A percentile compares a stretch with the other conserved stretches of the same genome.
Evolutionary conservation across 2,113 vertebrate genomes (phyloP).

Genomic region (Tichodroma muraria): DNA sequence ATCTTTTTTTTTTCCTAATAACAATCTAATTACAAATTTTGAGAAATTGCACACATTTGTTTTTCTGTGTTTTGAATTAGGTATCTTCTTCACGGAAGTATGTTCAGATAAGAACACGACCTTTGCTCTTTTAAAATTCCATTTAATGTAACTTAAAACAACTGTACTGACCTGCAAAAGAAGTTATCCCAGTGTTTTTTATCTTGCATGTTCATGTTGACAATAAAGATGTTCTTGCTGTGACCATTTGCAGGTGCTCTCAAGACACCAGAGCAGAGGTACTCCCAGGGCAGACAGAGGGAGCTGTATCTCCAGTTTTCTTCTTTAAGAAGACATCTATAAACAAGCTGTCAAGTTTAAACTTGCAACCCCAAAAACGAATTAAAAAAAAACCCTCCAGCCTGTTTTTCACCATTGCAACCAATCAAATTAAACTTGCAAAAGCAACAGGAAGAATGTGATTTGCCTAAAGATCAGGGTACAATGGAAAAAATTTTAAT

Average conservation of each 20-base stretch:
- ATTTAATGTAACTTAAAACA: background rate
- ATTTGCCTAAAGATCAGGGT: background rate
- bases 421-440: background rate
- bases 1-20: background rate
- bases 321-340: background rate
- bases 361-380: background rate
- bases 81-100: background rate
- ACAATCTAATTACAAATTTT: background rate
- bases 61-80: background rate
- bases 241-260: background rate
- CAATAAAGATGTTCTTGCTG: background rate
- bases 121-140: background rate
- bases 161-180: background rate
- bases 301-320: conserved; percentile 51
- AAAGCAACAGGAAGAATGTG: background rate
- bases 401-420: background rate
- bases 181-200: background rate
- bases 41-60: background rate
- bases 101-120: background rate
- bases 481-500: background rate
- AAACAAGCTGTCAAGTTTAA: background rate
- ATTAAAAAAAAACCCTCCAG: background rate
- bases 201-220: background rate
- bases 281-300: conserved; percentile 51
- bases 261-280: background rate